Evolutionary conservation across 1,140 invertebrate species (phyloP), one percentile per base, ranked within the genome.

Genomic region (Zophobas morio): DNA sequence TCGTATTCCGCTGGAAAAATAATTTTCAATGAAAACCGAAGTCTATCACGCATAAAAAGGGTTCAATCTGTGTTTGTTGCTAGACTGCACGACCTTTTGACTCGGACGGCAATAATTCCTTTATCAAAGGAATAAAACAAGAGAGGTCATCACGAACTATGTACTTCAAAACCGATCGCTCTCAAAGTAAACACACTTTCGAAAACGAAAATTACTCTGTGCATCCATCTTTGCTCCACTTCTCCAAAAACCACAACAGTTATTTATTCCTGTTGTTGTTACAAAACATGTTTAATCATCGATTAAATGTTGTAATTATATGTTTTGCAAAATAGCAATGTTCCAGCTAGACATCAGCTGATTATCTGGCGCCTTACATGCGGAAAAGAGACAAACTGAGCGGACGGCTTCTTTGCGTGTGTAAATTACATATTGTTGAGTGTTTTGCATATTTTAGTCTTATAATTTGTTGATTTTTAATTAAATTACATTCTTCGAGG

Each of bases 231-330:
- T 36, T 66, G 60, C 37, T 66, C 60, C 20, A 66, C 37, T 66
- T 66, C 42, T 66, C 42, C 56, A 66, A 39, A 66, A 66, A 32
- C 4, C 32, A 66, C 60, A 66, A 66, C 39, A 42, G 60, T 66
- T 42, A 66, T 66, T 66, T 66, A 66, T 66, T 66, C 42, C 77
- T 56, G 66, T 73, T 37, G 36, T 56, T 74, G 46, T 74, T 78
- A 74, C 39, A 72, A 42, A 66, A 66, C 71, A 74, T 51, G 51
- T 74, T 46, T 66, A 66, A 54, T 74, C 72, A 53, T 39, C 72
- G 37, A 78, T 75, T 78, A 74, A 78, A 78, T 75, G 60, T 46
- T 57, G 74, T 78, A 78, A 78, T 78, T 78, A 78, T 57, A 78
- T 53, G 77, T 75, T 78, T 70, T 70, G 56, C 73, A 57, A 57